Conservation (phyloP, 2,113 vertebrate species). For the Anseranas semipalmata region DNA sequence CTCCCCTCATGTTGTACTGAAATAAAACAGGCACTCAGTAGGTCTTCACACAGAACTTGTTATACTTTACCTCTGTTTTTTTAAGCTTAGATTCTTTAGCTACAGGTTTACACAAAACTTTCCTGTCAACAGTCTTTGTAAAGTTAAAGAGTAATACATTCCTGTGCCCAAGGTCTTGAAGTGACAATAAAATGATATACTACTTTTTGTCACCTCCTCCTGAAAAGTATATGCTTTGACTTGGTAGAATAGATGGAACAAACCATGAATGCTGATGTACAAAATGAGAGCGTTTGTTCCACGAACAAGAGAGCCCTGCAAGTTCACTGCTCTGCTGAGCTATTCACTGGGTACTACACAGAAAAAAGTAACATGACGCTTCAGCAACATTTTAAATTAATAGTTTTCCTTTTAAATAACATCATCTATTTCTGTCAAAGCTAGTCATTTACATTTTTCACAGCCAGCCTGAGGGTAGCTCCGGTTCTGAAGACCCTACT, state of each 20-base stretch:
- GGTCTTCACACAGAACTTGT: not conserved
- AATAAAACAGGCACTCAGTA: not conserved
- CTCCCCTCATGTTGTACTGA: not conserved
- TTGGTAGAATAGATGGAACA: not conserved
- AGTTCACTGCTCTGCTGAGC: not conserved
- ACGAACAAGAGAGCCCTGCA: not conserved
- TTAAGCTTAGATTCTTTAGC: not conserved
- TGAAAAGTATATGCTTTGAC: not conserved
- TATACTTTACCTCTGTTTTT: not conserved
- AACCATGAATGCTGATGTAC: not conserved
- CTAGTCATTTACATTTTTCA: not conserved
- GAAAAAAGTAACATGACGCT: not conserved
- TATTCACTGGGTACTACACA: not conserved
- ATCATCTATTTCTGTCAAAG: not conserved
- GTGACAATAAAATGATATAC: not conserved
- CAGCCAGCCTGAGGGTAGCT: not conserved
- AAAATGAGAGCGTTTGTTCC: not conserved
- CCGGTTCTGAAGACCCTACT: not conserved
- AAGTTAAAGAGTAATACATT: not conserved
- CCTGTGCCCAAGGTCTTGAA: not conserved
- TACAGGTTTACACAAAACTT: not conserved
- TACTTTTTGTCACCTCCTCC: not conserved
- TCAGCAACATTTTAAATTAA: not conserved
- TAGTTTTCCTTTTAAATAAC: not conserved
- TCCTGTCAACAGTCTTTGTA: not conserved